Evolutionary conservation across 2,888 invertebrate species (phyloP), one percentile per base, ranked within the genome.

Genomic region (Holacanthella duospinosa): DNA sequence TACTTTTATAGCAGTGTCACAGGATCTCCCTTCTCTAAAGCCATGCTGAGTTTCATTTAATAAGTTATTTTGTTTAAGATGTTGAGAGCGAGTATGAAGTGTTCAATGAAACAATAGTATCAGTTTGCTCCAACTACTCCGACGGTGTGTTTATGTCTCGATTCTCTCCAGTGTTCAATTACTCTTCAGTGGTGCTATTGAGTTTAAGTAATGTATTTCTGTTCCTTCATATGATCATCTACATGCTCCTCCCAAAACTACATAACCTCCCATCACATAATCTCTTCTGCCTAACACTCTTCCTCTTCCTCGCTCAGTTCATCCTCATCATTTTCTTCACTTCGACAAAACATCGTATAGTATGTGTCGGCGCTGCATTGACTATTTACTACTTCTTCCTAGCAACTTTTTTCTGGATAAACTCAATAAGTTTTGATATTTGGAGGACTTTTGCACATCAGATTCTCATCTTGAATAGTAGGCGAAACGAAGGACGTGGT

Each of bases 381-480:
- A 48, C 73, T 1, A 74, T 78, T 60, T 79, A 80, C 67, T 80
- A 75, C 69, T 75, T 74, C 63, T 78, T 76, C 69, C 73, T 80
- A 36, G 74, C 77, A 0, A 74, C 78, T 1, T 79, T 80, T 72
- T 76, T 76, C 67, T 80, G 80, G 80, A 78, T 78, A 77, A 79
- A 77, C 66, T 75, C 78, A 6, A 76, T 80, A 75, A 77, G 79
- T 44, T 73, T 78, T 60, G 79, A 79, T 66, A 76, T 79, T 53
- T 79, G 77, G 74, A 71, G 76, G 53, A 79, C 79, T 0, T 79
- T 80, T 66, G 70, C 71, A 21, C 63, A 68, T 12, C 48, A 62
- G 24, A 56, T 53, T n/a, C 12, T 64, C 12, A 36, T 12, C 3
- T 43, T 16, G 19, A 58, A 12, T 29, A 29, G 57, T 57, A 55